Percentiles rank a stretch among this genome's conserved stretches.
phyloP scores from a whole-genome alignment of 1,140 invertebrate genomes.

The Drosophila nikananu region DNA sequence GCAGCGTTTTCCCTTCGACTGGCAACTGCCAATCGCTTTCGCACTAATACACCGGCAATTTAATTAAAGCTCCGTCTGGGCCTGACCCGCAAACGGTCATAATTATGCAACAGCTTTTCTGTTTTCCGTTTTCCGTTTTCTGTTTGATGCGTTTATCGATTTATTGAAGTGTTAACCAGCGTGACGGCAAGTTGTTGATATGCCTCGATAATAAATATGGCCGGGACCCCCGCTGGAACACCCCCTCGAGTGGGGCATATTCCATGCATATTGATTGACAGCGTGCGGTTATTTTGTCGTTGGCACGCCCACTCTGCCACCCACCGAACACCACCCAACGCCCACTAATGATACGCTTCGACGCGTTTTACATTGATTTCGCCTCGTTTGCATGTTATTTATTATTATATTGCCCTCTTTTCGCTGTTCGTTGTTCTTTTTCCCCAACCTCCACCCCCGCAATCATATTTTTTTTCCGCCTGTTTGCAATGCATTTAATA shows the following conservation, averaged over 20 bases:
- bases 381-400: slow-evolving; percentile 76
- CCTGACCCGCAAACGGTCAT: slow-evolving; percentile 55
- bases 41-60: slow-evolving; percentile 65
- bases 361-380: slow-evolving; percentile 79
- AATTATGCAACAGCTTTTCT: slow-evolving; percentile 80
- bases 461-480: slow-evolving; percentile 5
- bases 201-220: slow-evolving; percentile 47
- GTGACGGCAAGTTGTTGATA: slow-evolving; percentile 74
- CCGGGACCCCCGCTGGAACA: slow-evolving; percentile 8
- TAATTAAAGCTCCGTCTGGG: slow-evolving; percentile 67
- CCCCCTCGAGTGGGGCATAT: slow-evolving; percentile 5
- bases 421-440: slow-evolving; percentile 7
- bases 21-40: slow-evolving; percentile 38
- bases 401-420: slow-evolving; percentile 64
- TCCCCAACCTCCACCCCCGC: neutral
- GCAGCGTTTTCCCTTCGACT: slow-evolving; percentile 31
- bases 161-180: slow-evolving; percentile 82
- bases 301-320: slow-evolving; percentile 36
- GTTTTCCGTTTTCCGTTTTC: slow-evolving; percentile 58
- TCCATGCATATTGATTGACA: slow-evolving; percentile 62
- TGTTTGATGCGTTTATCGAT: slow-evolving; percentile 81
- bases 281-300: slow-evolving; percentile 59
- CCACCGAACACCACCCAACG: neutral
- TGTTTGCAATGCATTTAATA: slow-evolving; percentile 52
- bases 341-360: slow-evolving; percentile 74